phyloP scores from a whole-genome alignment of 2,113 vertebrate genomes.

The Podiceps cristatus region DNA sequence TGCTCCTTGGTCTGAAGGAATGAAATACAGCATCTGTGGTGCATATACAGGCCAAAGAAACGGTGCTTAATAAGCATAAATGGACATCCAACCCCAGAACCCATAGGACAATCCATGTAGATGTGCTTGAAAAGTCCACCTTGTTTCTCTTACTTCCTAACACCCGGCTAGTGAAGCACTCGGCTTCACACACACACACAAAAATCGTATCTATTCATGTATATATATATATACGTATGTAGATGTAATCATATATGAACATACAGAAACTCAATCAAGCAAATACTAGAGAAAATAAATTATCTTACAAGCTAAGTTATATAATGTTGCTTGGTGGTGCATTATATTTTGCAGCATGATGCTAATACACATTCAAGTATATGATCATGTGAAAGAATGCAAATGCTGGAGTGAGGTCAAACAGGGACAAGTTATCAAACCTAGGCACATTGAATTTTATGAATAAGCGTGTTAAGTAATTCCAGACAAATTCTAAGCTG shows the following conservation, averaged over 20 bases:
- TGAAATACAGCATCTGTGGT: background rate
- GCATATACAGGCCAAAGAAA: background rate
- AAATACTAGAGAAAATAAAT: background rate
- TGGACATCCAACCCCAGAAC: background rate
- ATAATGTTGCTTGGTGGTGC: background rate
- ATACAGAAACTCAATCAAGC: background rate
- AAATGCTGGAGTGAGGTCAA: background rate
- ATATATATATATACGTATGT: background rate
- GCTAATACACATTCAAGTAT: background rate
- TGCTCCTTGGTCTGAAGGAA: background rate
- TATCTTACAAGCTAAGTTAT: background rate
- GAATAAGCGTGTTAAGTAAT: background rate
- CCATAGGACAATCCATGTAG: background rate
- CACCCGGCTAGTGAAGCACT: background rate
- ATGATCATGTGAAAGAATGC: background rate
- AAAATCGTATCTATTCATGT: background rate
- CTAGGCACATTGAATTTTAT: background rate
- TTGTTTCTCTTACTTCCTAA: background rate
- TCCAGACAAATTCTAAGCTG: background rate
- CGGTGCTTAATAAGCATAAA: background rate
- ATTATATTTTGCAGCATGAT: background rate
- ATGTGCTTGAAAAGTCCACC: background rate
- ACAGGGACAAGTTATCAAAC: background rate
- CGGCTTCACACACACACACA: background rate
- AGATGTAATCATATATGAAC: background rate